Evolutionary conservation across 1,140 invertebrate genomes (phyloP), one percentile per base, ranked within the genome.

Genomic region (Euwallacea fornicatus): DNA sequence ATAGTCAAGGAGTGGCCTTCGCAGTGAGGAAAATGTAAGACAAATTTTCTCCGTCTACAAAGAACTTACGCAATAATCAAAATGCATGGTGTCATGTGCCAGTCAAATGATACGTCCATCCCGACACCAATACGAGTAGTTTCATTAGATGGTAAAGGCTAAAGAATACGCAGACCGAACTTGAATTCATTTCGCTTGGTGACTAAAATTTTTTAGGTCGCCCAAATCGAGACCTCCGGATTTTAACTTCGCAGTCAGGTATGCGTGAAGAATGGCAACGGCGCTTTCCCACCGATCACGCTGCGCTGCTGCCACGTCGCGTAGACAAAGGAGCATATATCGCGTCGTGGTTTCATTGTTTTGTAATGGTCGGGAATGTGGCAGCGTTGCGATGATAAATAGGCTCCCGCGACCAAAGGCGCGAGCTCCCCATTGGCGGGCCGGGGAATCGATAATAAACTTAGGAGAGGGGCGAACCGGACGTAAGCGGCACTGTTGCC

Each of bases 321-420:
- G 15, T 13, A 42, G 43, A 63, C 50, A 71, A 59, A 55, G 62
- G 72, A 21, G 47, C 13, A 58, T 47, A 59, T 66, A 70, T 41
- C 46, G 46, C 13, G 46, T 50, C 13, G 15, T 13, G 71, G 69
- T 55, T 33, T 33, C 21, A 33, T 33, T 33, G 61, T 69, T 67
- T 71, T 67, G 72, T 67, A 65, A 73, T 44, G 13, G 42, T 21
- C 50, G 33, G 54, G 13, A 63, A 62, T 70, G 55, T 67, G 78
- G 75, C 79, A 80, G 78, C 78, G 68, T 61, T 54, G 77, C 58
- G 55, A 72, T 53, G 73, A 76, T 71, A 70, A 78, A 70, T 78
- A 72, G 76, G 78, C 79, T 79, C 78, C 79, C 79, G 78, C 79
- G 78, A 78, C 76, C 77, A 65, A 67, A 50, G 65, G 73, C 59